Percentiles rank a stretch among this genome's conserved stretches.
phyloP scores from a whole-genome alignment of 2,888 invertebrate genomes.

The Stomorhina lunata region DNA sequence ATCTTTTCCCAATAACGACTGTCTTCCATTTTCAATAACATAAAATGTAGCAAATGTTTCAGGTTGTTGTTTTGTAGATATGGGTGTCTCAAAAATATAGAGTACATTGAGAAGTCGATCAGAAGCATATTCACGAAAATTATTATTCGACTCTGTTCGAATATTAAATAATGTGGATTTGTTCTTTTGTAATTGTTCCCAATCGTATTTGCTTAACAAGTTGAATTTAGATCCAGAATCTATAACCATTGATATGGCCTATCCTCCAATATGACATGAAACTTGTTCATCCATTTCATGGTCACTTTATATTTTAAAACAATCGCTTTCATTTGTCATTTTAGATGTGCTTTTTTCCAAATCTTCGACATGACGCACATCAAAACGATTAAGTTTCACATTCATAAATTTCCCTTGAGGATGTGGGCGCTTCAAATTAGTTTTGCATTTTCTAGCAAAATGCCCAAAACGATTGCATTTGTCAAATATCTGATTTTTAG shows the following conservation, averaged over 20 bases:
- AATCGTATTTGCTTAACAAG: constrained; percentile 49
- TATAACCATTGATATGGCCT: constrained; percentile 34
- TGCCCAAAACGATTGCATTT: constrained; percentile 52
- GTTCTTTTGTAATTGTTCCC: constrained; percentile 46
- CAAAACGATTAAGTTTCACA: constrained; percentile 38
- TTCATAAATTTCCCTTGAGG: constrained; percentile 34
- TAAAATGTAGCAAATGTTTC: constrained; percentile 34
- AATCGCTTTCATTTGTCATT: constrained; percentile 40
- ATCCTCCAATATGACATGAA: constrained; percentile 44
- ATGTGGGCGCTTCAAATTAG: constrained; percentile 46
- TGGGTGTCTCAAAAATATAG: neutral
- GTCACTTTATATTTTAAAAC: constrained; percentile 55
- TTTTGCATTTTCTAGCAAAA: constrained; percentile 52
- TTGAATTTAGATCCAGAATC: constrained; percentile 56
- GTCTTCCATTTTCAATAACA: constrained; percentile 52
- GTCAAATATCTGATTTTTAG: constrained; percentile 49
- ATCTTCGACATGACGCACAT: constrained; percentile 43
- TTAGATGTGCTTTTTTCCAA: constrained; percentile 37
- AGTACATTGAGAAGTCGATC: neutral
- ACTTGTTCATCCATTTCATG: constrained; percentile 44
- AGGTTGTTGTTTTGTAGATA: neutral
- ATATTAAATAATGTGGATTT: constrained; percentile 55
- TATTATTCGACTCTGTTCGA: constrained; percentile 51
- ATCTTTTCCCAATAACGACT: constrained; percentile 41
- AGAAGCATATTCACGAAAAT: constrained; percentile 35